Evolutionary conservation across 1,140 invertebrate species (phyloP).

Genomic region (Micrasema longulum): DNA sequence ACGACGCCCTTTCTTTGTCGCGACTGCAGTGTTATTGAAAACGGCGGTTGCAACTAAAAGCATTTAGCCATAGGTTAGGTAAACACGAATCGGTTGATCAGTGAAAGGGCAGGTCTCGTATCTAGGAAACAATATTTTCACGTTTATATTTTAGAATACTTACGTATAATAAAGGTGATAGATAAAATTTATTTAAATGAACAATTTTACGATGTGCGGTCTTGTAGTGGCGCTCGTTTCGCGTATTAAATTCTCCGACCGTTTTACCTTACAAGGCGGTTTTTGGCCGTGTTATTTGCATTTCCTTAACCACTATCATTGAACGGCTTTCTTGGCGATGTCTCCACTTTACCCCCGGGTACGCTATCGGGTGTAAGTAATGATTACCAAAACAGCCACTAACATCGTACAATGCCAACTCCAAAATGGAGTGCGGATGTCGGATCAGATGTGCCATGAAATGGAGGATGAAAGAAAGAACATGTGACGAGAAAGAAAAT

Average conservation of each 20-base stretch:
- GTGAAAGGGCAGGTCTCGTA: neutral
- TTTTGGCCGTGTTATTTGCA: neutral
- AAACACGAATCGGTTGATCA: neutral
- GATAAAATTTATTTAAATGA: too few species aligned
- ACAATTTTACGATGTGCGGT: too few species aligned
- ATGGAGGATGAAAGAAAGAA: conserved; percentile 4
- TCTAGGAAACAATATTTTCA: too few species aligned
- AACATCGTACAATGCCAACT: conserved; percentile 30
- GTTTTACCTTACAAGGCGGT: too few species aligned
- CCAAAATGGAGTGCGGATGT: conserved; percentile 32
- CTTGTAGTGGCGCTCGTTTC: too few species aligned
- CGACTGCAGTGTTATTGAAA: conserved; percentile 7
- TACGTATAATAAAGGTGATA: too few species aligned
- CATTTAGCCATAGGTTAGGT: neutral
- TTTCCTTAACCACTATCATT: conserved; percentile 16
- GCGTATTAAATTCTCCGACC: too few species aligned
- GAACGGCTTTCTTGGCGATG: conserved; percentile 22
- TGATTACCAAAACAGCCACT: conserved; percentile 28
- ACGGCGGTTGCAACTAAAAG: conserved; percentile 1
- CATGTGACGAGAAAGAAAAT: conserved; percentile 41
- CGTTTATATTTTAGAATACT: too few species aligned
- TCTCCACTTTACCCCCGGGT: conserved; percentile 2
- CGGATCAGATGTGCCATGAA: conserved; percentile 28
- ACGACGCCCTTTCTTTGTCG: conserved; percentile 8
- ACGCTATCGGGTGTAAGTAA: conserved; percentile 32